phyloP scores from a whole-genome alignment of 2,113 vertebrate genomes.

The Eleginops maclovinus region DNA sequence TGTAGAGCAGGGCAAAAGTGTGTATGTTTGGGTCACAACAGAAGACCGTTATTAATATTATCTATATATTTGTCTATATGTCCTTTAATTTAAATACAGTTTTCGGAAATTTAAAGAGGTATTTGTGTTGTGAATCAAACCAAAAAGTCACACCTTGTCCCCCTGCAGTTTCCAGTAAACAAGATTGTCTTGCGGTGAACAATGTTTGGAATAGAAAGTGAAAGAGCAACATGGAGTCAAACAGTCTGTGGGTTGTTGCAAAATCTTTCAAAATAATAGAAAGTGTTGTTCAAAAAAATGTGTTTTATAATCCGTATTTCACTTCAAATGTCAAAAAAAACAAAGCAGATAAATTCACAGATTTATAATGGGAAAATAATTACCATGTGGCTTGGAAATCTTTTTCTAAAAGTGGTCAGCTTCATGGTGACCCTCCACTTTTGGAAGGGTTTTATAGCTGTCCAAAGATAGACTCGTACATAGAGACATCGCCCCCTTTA shows the following conservation, averaged over 20 bases:
- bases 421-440: neutral
- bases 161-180: neutral
- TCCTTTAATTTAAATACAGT: no score
- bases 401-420: neutral
- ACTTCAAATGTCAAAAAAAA: neutral
- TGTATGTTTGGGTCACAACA: neutral
- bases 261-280: neutral
- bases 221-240: neutral
- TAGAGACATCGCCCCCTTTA: slow-evolving; percentile 43
- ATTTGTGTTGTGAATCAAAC: slow-evolving; percentile 17
- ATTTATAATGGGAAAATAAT: neutral
- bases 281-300: neutral
- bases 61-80: neutral
- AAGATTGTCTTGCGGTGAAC: neutral
- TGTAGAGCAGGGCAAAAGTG: neutral
- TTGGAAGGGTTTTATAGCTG: slow-evolving; percentile 6
- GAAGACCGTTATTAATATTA: no score
- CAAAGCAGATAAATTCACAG: neutral
- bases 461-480: slow-evolving; percentile 48
- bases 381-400: neutral
- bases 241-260: neutral
- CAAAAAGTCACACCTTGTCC: neutral
- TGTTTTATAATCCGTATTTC: neutral
- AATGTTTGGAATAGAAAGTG: neutral
- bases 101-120: neutral